phyloP scores from a whole-genome alignment of 2,888 invertebrate species.

The Thyatira batis region DNA sequence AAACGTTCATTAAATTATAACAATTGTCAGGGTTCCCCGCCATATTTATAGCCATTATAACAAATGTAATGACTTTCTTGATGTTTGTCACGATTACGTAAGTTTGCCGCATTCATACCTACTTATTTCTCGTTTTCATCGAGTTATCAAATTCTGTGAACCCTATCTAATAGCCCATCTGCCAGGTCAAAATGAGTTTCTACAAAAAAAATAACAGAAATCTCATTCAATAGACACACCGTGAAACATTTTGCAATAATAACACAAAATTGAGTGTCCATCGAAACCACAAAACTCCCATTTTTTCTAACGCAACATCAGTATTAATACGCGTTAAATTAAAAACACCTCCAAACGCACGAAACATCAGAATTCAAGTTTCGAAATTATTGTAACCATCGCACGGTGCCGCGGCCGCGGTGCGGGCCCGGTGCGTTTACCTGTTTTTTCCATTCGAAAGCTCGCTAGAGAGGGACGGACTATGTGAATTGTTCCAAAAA shows the following conservation, averaged over 20 bases:
- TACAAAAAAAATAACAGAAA: background rate
- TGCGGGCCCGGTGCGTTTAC: conserved; percentile 63
- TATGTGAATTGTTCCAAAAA: conserved; percentile 63
- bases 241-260: background rate
- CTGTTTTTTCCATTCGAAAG: conserved; percentile 69
- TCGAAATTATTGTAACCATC: conserved; percentile 37
- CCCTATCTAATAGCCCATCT: background rate
- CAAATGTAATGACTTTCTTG: background rate
- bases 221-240: background rate
- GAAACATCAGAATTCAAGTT: conserved; percentile 47
- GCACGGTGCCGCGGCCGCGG: too few relatives aligned
- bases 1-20: background rate
- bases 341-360: conserved; percentile 34
- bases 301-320: background rate
- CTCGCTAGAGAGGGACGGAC: conserved; percentile 61
- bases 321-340: conserved; percentile 50
- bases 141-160: background rate
- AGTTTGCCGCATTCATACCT: background rate
- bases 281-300: conserved; percentile 3
- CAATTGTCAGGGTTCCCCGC: background rate
- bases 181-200: background rate
- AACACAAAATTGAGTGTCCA: background rate
- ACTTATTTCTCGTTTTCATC: too few relatives aligned
- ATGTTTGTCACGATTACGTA: background rate
- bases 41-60: too few relatives aligned